Conservation (phyloP, 2,113 vertebrate species). For the Phrynocephalus versicolor region DNA sequence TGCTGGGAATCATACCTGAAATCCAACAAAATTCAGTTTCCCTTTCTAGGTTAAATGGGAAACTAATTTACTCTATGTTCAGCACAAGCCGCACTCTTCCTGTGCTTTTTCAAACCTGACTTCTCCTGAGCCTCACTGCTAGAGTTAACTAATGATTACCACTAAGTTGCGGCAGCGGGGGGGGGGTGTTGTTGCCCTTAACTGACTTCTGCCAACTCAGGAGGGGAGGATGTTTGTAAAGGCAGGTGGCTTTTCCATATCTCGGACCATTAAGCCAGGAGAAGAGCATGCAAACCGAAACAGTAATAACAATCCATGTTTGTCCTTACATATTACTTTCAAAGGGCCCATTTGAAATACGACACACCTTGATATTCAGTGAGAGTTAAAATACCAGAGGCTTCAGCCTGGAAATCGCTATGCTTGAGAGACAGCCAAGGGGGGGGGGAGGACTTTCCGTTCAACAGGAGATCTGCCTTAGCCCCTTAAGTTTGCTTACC, state of each 20-base stretch:
- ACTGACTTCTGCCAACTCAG: too few species aligned
- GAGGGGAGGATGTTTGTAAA: too few species aligned
- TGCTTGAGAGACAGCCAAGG: background rate
- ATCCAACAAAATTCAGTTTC: background rate
- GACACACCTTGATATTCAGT: background rate
- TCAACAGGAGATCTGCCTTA: background rate
- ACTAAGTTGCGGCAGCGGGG: too few species aligned
- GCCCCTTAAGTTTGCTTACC: background rate
- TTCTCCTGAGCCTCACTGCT: background rate
- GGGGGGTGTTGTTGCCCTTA: too few species aligned
- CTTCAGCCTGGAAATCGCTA: background rate
- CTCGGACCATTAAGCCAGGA: background rate
- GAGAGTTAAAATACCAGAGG: background rate
- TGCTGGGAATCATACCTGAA: background rate
- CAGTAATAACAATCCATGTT: background rate
- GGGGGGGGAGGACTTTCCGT: too few species aligned
- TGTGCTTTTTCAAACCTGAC: background rate
- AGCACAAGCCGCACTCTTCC: too few species aligned
- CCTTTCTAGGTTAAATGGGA: background rate
- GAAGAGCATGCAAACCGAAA: background rate
- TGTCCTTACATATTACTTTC: background rate
- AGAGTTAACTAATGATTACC: too few species aligned
- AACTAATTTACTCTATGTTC: background rate
- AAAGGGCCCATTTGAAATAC: background rate
- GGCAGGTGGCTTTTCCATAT: background rate